Evolutionary conservation across 2,113 vertebrate genomes (phyloP).

Genomic region (Vidua macroura): DNA sequence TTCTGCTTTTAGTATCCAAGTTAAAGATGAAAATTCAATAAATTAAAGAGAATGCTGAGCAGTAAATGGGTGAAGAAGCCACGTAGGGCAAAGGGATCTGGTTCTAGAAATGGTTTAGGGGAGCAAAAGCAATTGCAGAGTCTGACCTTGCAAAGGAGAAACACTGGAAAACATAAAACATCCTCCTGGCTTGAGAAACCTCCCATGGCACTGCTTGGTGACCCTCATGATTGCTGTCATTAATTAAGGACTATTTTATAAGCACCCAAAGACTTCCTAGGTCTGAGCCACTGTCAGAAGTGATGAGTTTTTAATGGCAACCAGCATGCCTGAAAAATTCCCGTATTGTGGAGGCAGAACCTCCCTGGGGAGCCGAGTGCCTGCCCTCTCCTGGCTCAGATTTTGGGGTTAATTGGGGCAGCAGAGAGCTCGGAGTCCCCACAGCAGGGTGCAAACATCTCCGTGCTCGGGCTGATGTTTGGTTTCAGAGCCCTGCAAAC

Average conservation of each 20-base stretch:
- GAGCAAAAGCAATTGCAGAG: not conserved
- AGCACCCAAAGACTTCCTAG: not conserved
- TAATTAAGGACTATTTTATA: not conserved
- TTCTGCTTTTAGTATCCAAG: not conserved
- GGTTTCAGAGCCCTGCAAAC: constrained; percentile 48
- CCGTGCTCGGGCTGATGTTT: not conserved
- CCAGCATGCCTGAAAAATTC: not conserved
- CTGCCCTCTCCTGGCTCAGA: constrained; percentile 26
- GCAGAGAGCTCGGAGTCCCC: not conserved
- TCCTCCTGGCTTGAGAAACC: not conserved
- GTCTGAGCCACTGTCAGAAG: constrained; percentile 41
- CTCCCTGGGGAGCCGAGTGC: not conserved
- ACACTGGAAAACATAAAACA: not conserved
- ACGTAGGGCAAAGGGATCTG: not conserved
- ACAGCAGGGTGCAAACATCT: not conserved
- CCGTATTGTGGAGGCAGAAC: constrained; percentile 26
- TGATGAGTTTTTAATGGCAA: constrained; percentile 58
- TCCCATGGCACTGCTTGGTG: not conserved
- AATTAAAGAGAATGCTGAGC: not conserved
- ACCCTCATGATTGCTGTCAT: not conserved
- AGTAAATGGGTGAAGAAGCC: not conserved
- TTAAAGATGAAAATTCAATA: not conserved
- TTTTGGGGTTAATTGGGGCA: constrained; percentile 46
- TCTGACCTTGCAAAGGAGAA: not conserved
- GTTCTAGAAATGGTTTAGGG: not conserved